These are phyloP conservation scores for Acropora yongei DNA, from an alignment of 64 coral and sea anemone species.

Conservation along the genomic window DNA sequence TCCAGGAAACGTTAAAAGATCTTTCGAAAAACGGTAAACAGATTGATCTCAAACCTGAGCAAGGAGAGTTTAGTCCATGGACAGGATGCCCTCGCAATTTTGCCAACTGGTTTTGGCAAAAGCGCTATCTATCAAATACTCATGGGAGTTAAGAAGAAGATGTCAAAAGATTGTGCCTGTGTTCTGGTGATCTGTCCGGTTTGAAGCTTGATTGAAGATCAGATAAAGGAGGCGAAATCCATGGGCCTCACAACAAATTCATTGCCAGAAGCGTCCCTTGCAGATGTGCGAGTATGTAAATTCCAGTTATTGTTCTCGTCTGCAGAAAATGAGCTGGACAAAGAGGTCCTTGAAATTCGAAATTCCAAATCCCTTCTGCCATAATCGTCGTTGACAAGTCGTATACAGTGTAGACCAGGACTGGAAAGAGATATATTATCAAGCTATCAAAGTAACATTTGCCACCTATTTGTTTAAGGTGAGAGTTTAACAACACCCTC, in stretches of 20 bases:
- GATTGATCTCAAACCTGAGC: constrained; percentile 6
- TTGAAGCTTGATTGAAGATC: constrained; percentile 54
- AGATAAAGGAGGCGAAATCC: constrained; percentile 43
- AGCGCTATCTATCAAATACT: constrained; percentile 26
- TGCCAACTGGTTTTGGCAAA: constrained; percentile 2
- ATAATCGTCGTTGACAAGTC: constrained; percentile 54
- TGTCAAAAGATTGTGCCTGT: constrained; percentile 1
- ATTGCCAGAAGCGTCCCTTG: constrained; percentile 35
- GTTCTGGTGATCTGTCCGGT: constrained; percentile 48
- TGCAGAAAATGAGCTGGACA: constrained; percentile 47
- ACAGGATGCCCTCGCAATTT: constrained; percentile 17
- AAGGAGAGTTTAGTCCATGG: not conserved
- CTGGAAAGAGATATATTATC: constrained; percentile 61
- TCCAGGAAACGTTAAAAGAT: not conserved
- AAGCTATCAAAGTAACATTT: not conserved
- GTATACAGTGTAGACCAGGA: constrained; percentile 66
- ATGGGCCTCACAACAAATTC: constrained; percentile 55
- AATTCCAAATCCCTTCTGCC: constrained; percentile 45
- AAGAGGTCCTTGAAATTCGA: constrained; percentile 40
- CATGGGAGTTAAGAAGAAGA: not conserved
- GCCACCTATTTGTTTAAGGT: not conserved
- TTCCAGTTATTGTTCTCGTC: constrained; percentile 54
- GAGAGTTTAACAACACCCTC: constrained; percentile 19
- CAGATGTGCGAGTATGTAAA: constrained; percentile 30
- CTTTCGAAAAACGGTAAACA: not conserved